phyloP scores from a whole-genome alignment of 2,113 vertebrate genomes.

The Thalassoma bifasciatum region DNA sequence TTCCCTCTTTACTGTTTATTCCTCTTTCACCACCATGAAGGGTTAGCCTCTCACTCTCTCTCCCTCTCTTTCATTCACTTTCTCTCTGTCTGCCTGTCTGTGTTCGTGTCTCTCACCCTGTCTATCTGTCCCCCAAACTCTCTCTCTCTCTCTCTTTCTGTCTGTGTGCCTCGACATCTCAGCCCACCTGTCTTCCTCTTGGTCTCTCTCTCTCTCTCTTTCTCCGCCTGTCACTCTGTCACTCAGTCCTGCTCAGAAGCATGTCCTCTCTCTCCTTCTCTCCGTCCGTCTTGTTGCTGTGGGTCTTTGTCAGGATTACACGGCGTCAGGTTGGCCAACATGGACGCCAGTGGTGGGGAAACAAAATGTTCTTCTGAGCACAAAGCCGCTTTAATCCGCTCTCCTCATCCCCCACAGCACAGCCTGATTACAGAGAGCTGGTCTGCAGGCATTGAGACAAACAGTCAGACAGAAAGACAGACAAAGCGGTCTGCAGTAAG shows the following conservation, averaged over 20 bases:
- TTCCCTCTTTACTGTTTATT: background rate
- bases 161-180: slow-evolving; percentile 30
- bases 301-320: slow-evolving; percentile 69
- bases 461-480: slow-evolving; percentile 12
- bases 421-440: slow-evolving; percentile 72
- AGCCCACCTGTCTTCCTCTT: background rate
- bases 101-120: slow-evolving; percentile 14
- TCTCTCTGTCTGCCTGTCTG: background rate
- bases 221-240: slow-evolving; percentile 9
- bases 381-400: slow-evolving; percentile 78
- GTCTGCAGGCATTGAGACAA: slow-evolving; percentile 16
- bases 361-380: slow-evolving; percentile 80
- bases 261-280: background rate
- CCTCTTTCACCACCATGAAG: background rate
- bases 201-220: slow-evolving; percentile 1
- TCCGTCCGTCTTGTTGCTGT: background rate
- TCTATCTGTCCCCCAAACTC: slow-evolving; percentile 33
- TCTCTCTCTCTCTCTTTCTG: slow-evolving; percentile 19
- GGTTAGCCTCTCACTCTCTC: background rate
- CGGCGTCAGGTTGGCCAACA: slow-evolving; percentile 78
- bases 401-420: slow-evolving; percentile 56
- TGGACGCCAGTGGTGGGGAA: slow-evolving; percentile 72
- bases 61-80: background rate
- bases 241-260: background rate
- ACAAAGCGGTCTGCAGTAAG: background rate